A percentile compares a stretch with the other conserved stretches of the same genome.
phyloP scores from a whole-genome alignment of 64 coral and sea anemone genomes.

The Montipora efflorescens region DNA sequence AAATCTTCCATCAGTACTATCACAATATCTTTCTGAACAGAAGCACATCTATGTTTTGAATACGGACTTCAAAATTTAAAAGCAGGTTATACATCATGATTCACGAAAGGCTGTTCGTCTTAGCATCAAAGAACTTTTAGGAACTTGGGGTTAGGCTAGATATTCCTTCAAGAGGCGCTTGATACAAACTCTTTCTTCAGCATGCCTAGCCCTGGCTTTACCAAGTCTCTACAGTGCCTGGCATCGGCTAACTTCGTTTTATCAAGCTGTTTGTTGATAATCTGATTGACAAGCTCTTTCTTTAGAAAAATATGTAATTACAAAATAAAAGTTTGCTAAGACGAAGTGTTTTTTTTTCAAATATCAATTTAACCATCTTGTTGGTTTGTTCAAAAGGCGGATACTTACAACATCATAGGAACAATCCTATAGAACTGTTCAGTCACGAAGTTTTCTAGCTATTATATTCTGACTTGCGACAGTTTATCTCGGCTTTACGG shows the following conservation, averaged over 20 bases:
- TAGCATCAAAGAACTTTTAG: not conserved
- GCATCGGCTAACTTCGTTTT: conserved; percentile 8
- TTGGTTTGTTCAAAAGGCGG: not conserved
- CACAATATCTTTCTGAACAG: conserved; percentile 4
- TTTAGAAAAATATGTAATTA: not conserved
- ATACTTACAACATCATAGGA: conserved; percentile 2
- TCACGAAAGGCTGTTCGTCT: not conserved
- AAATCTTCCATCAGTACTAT: not conserved
- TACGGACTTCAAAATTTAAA: not conserved
- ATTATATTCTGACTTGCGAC: conserved; percentile 3
- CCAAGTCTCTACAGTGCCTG: not conserved
- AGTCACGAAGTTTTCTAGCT: not conserved
- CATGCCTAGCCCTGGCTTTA: not conserved
- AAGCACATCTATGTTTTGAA: conserved; percentile 12
- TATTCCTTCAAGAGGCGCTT: not conserved
- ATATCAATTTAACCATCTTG: not conserved
- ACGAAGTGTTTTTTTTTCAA: not conserved
- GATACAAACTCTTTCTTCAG: conserved; percentile 6
- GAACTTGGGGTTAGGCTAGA: not conserved
- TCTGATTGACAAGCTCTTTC: not conserved
- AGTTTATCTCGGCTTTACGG: conserved; percentile 11
- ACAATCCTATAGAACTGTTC: not conserved
- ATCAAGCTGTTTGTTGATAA: conserved; percentile 8
- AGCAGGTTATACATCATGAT: conserved; percentile 5
- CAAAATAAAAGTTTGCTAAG: not conserved